Evolutionary conservation across 1,140 invertebrate genomes (phyloP), one percentile per base, ranked within the genome.

Genomic region (Drosophila sp.): DNA sequence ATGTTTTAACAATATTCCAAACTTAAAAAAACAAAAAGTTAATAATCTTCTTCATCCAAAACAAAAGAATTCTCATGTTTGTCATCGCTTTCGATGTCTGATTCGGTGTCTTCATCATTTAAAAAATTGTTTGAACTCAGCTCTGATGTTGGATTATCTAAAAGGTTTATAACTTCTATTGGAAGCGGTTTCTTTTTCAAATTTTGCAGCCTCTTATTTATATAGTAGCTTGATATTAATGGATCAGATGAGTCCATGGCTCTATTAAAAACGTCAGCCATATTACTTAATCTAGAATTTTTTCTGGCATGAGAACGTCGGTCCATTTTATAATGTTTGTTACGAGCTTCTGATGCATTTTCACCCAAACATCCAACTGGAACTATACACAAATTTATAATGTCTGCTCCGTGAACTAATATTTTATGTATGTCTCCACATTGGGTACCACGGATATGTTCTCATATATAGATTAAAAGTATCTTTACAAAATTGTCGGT

Each of bases 391-490:
- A 35, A 35, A 23, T 64, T 27, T 1, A 64, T 64, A 27, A 64
- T 64, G n/a, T 64, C 61, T 7, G 44, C 30, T 29, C 44, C 61
- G 44, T 63, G 61, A 63, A 47, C 61, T 17, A 63, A 10, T 27
- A 50, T 54, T 44, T 50, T 64, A 30, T 64, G 41, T 27, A 54
- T 44, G 29, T 17, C 54, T 64, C 7, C 29, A 54, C 44, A 54
- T 54, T 60, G 55, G 44, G 60, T 32, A 63, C 71, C 61, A 63
- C 17, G 41, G 25, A 64, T 64, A 64, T 41, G 41, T 33, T 32
- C 10, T 41, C 25, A 47, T 47, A 63, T 63, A 63, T 32, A 63
- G 44, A n/a, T 27, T 29, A 30, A 54, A 44, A 25, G 61, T 50
- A 4, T 63, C 38, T 30, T 35, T 10, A 11, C 30, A 35, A 60